Evolutionary conservation across 2,113 vertebrate genomes (phyloP), one percentile per base, ranked within the genome.

Genomic region (Synchiropus splendidus): DNA sequence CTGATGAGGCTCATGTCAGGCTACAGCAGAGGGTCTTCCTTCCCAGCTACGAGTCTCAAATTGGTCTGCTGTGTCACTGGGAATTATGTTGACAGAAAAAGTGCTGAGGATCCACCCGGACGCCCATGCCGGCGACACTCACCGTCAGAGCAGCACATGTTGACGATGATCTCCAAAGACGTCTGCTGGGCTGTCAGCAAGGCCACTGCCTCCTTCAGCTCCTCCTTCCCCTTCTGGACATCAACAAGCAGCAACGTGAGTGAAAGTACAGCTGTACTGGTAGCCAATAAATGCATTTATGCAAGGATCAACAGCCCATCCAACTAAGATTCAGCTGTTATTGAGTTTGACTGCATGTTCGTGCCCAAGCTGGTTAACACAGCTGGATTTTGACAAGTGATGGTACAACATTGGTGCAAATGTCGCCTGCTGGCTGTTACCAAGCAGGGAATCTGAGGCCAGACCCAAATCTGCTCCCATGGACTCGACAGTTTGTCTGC

Each of bases 91-190:
- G 59, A 70, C 44, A 33, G 6, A 49, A 33, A 39, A 36, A 35
- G 16, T 8, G 56, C 54, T 1, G 16, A 38, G n/a, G 66, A 60
- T 64, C 61, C 62, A 47, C 62, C 34, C 42, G 48, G 60, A 49
- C 55, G 58, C 64, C 53, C 14, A 2, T 34, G 57, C 40, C 62
- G 36, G 16, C 50, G 40, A 48, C 54, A 62, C 83, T 53, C 70
- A 99, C 95, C 95, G 62, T 98, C 93, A 9, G 64, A 90, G 72
- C 89, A 96, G 85, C 93, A 98, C 92, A 99, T 89, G 79, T 99
- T 99, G 73, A 97, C 95, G 31, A 98, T 88, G 61, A 96, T 87
- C 72, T 99, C 95, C 74, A 98, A 81, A 14, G 93, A 91, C 2
- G 90, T 96, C 79, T 97, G 94, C 77, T 99, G 95, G 42, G 94